Evolutionary conservation across 2,113 vertebrate genomes (phyloP).

Genomic region (Indicator indicator): DNA sequence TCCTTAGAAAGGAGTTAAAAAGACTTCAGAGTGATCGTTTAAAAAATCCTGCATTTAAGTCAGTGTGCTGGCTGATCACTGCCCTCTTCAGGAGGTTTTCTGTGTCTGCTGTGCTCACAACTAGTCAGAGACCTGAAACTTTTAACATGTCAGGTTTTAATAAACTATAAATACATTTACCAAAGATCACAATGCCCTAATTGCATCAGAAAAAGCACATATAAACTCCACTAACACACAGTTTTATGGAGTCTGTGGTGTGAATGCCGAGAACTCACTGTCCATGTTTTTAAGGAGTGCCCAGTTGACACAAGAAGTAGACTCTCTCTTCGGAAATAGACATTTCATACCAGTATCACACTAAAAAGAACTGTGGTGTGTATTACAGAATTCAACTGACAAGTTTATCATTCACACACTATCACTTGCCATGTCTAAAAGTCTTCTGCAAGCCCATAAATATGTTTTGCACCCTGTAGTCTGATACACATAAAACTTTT

Average conservation of each 20-base stretch:
- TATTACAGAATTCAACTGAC: not conserved
- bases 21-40: not conserved
- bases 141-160: not conserved
- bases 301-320: not conserved
- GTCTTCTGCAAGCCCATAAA: not conserved
- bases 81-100: conserved; percentile 29
- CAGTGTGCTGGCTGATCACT: not conserved
- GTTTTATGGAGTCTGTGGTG: not conserved
- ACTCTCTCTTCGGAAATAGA: not conserved
- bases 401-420: not conserved
- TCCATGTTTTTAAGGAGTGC: not conserved
- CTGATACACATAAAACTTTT: not conserved
- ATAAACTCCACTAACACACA: not conserved
- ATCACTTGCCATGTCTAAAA: not conserved
- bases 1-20: not conserved
- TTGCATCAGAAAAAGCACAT: not conserved
- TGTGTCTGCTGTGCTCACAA: not conserved
- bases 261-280: not conserved
- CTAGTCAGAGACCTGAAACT: not conserved
- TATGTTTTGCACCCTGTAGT: not conserved
- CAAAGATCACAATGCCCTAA: not conserved
- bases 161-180: not conserved
- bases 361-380: not conserved
- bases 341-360: not conserved
- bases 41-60: not conserved